Base-by-base conservation (phyloP, 2,888 invertebrate species). In the Andrena fulva region DNA sequence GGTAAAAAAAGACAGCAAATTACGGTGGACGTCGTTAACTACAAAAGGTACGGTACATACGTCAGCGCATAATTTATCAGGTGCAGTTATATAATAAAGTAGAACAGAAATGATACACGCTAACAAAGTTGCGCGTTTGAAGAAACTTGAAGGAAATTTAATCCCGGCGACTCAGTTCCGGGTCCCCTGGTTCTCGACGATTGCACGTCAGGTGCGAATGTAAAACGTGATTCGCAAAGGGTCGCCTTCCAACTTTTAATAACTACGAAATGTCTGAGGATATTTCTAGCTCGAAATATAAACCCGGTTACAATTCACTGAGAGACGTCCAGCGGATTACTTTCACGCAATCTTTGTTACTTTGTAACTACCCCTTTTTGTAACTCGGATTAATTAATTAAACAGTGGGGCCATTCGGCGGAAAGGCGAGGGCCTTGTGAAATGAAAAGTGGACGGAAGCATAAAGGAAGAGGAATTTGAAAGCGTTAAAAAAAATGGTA, bases 171-270 rank as follows among this genome's bases (percentile, higher is more conserved):
- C 62, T 82, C 42, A 24, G 69, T 68, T 69, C 64, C 50, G 73
- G 24, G 85, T 74, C 78, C 64, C 72, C 24, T 50, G 48, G 75
- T 59, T 52, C 64, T 16, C 68, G 48, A 68, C 80, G 74, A 82
- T 82, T 80, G 56, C 72, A 64, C 77, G 67, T 80, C 72, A 70
- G 78, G 77, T 78, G 59, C 59, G 67, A 78, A 76, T 75, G 79
- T 84, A 83, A 86, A 84, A 86, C 76, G 75, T 80, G 75, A 85
- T 84, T 85, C 60, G 71, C 35, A 33, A 68, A 62, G 54, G 69
- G 56, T 62, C 72, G 71, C 63, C 71, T 77, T 67, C 66, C 35
- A 80, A 82, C 74, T 87, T 87, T 87, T 85, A 87, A 82, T 78
- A 87, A 77, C 59, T 74, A 60, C 31, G 54, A 74, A 74, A 82